Evolutionary conservation across 2,797 vertebrate species (phyloP), one percentile per base, ranked within the genome.

Genomic region (Pampus argenteus): DNA sequence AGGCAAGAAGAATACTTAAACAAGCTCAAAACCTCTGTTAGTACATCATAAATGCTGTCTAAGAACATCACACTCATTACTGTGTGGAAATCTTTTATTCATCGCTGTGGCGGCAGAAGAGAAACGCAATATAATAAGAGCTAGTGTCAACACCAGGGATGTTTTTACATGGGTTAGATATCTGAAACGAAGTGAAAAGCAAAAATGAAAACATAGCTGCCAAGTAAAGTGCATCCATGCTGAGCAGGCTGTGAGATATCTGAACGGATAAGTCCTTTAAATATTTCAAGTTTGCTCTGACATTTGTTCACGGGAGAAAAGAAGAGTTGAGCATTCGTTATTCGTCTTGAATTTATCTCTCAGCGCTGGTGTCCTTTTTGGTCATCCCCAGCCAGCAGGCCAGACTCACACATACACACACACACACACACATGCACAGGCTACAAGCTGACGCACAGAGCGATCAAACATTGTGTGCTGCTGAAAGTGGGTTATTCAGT

Each of bases 11-110:
- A 82, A 82, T 64, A 57, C 66, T 84, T 64, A 47, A 71, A 83
- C 67, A 61, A 58, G 72, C 57, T 85, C 42, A 67, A 71, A 87
- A 83, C 63, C 76, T 52, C 69, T 81, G 84, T 86, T 82, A 83
- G 76, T 78, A 82, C 76, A 69, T 72, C 49, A n/a, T 78, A 83
- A 89, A 85, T 74, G 83, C 83, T 80, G 81, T 88, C 74, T 79
- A 60, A 84, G 79, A 77, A 80, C 77, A 64, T 79, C 9, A 3
- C 76, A n/a, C 75, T 83, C 78, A 77, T 84, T 77, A 74, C 75
- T 45, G 52, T 68, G 61, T 69, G 59, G 23, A n/a, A 47, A 84
- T 85, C 79, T 83, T 83, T 84, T 79, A 87, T 86, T 84, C 78
- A 84, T 80, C 11, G 9, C 65, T 48, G 68, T 22, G 52, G 76